These are phyloP conservation scores for Tetramorium bicarinatum DNA, from an alignment of 2,888 invertebrate genomes.

Conservation along the genomic window DNA sequence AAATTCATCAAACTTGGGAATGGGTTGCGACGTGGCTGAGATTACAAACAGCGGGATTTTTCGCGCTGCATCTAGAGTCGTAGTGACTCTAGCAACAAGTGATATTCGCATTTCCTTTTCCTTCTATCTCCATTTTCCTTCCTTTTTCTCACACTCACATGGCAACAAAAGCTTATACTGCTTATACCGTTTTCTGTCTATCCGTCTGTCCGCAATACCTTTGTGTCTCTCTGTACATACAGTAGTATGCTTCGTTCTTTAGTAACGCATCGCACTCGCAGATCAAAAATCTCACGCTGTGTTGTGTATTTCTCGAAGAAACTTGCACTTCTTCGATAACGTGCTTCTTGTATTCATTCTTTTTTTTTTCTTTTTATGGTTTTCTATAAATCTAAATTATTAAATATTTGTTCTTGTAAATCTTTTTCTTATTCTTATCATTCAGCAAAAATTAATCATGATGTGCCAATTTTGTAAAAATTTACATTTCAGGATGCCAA, in stretches of 20 bases:
- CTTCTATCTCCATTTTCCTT: conserved; percentile 34
- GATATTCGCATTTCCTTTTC: conserved; percentile 49
- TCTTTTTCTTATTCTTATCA: background rate
- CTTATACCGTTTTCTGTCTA: conserved; percentile 54
- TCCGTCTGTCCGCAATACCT: conserved; percentile 28
- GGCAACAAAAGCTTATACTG: conserved; percentile 29
- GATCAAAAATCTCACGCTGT: conserved; percentile 50
- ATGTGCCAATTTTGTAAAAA: too few relatives aligned
- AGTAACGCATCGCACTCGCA: conserved; percentile 46
- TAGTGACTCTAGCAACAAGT: conserved; percentile 71
- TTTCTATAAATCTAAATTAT: conserved; percentile 5
- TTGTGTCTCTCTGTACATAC: conserved; percentile 39
- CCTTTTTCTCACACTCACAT: conserved; percentile 8
- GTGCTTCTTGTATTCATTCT: conserved; percentile 14
- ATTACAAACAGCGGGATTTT: conserved; percentile 39
- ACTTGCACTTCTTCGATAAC: conserved; percentile 63
- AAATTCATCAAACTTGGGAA: conserved; percentile 41
- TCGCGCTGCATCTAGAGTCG: conserved; percentile 35
- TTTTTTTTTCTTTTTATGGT: background rate
- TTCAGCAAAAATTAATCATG: background rate
- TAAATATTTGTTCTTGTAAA: background rate
- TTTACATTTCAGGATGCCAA: too few relatives aligned
- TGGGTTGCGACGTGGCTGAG: conserved; percentile 6
- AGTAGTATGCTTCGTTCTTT: conserved; percentile 51
- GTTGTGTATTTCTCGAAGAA: conserved; percentile 54